A percentile compares a stretch with the other conserved stretches of the same genome.
Conservation (phyloP, 2,888 invertebrate genomes). For the Euphydryas editha region DNA sequence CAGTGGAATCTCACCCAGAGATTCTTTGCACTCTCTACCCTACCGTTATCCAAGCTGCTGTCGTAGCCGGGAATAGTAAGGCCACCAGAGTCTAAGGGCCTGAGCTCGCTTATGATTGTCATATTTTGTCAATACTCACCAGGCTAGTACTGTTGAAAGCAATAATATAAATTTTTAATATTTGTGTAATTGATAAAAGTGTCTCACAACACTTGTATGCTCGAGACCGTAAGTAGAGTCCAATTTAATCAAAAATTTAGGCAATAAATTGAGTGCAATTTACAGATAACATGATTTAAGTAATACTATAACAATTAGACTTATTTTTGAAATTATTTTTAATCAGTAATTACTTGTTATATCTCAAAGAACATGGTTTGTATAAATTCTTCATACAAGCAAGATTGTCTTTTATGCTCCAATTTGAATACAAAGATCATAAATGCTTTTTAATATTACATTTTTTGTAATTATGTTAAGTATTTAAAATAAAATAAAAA, state of each 20-base stretch:
- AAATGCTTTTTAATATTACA: not conserved
- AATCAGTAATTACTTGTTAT: not conserved
- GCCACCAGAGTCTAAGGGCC: no score
- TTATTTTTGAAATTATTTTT: not conserved
- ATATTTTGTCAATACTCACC: no score
- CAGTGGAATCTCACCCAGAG: no score
- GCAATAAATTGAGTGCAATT: slow-evolving; percentile 44
- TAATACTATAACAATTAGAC: not conserved
- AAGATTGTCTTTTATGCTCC: not conserved
- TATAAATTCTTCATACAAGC: not conserved
- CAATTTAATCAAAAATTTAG: slow-evolving; percentile 22
- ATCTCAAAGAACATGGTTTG: not conserved
- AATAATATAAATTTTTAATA: not conserved
- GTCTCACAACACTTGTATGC: not conserved
- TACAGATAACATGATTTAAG: not conserved
- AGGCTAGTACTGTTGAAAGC: not conserved
- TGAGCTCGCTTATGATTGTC: no score
- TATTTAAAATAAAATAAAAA: not conserved
- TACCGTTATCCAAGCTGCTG: no score
- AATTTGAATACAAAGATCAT: not conserved
- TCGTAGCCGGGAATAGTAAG: no score
- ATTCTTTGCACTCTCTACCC: no score
- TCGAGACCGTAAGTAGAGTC: not conserved
- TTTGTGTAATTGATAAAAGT: no score
- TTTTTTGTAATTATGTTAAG: not conserved